Evolutionary conservation across 1,140 invertebrate species (phyloP).

Genomic region (Planococcus citri): DNA sequence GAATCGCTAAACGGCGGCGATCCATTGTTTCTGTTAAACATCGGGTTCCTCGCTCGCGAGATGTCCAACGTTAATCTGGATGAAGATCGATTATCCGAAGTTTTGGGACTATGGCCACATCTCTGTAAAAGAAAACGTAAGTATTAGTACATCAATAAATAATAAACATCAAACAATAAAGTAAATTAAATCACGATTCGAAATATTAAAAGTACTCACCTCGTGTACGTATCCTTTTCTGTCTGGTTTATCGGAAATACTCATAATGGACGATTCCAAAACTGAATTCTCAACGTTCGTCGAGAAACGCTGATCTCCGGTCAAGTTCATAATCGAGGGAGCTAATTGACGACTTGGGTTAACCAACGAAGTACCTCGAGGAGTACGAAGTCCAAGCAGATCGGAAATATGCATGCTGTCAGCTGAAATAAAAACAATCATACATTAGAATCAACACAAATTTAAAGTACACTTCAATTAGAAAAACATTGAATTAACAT

Average conservation of each 20-base stretch:
- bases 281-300: not conserved
- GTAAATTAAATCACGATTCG: not conserved
- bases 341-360: not conserved
- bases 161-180: not conserved
- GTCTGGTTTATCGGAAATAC: not conserved
- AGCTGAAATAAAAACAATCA: not conserved
- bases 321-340: not conserved
- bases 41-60: not conserved
- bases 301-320: not conserved
- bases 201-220: not conserved
- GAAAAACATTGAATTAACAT: too few relatives aligned
- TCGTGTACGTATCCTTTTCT: not conserved
- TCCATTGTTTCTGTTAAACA: not conserved
- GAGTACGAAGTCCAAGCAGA: constrained; percentile 1
- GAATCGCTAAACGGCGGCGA: constrained; percentile 1
- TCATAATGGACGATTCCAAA: constrained; percentile 11
- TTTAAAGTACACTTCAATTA: too few relatives aligned
- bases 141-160: not conserved
- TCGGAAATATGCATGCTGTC: not conserved
- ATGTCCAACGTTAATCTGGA: not conserved
- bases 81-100: not conserved
- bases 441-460: too few relatives aligned
- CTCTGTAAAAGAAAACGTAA: not conserved
- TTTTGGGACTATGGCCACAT: not conserved
- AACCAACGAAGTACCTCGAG: not conserved